Conservation (phyloP, 2,888 invertebrate species). For the Oscheius sp. region DNA sequence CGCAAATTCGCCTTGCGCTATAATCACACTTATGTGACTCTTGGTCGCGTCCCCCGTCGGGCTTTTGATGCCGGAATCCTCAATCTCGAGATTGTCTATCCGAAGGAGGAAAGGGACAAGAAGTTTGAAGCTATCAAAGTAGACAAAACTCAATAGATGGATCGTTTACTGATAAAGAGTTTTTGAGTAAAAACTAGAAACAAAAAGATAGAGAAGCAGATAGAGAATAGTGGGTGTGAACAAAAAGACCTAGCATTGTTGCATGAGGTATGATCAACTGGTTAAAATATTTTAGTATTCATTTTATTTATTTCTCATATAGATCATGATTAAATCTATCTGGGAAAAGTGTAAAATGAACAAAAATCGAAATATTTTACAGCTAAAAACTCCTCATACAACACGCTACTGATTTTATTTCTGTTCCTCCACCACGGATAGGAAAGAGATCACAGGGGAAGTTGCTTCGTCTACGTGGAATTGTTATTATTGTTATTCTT, state of each 20-base stretch:
- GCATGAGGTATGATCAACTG: too few species aligned
- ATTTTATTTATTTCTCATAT: too few species aligned
- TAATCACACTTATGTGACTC: constrained; percentile 22
- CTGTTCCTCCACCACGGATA: too few species aligned
- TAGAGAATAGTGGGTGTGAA: too few species aligned
- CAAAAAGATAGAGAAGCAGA: neutral
- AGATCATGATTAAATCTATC: neutral
- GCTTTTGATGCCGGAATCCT: constrained; percentile 20
- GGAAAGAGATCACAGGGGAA: constrained; percentile 12
- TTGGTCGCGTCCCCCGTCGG: constrained; percentile 19
- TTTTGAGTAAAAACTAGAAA: neutral
- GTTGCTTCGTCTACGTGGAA: constrained; percentile 25
- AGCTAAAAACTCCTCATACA: too few species aligned
- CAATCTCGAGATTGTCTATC: constrained; percentile 13
- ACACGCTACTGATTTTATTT: too few species aligned
- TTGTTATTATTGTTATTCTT: constrained; percentile 37
- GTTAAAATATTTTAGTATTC: too few species aligned
- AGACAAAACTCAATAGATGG: constrained; percentile 4
- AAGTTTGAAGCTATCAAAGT: constrained; percentile 19
- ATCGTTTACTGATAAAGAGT: neutral
- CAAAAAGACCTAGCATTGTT: too few species aligned
- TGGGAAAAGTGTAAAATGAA: neutral
- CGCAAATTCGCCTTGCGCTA: constrained; percentile 22
- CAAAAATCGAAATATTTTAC: neutral
- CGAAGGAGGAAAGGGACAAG: constrained; percentile 19